phyloP scores from a whole-genome alignment of 2,888 invertebrate genomes.

The Thyatira batis region DNA sequence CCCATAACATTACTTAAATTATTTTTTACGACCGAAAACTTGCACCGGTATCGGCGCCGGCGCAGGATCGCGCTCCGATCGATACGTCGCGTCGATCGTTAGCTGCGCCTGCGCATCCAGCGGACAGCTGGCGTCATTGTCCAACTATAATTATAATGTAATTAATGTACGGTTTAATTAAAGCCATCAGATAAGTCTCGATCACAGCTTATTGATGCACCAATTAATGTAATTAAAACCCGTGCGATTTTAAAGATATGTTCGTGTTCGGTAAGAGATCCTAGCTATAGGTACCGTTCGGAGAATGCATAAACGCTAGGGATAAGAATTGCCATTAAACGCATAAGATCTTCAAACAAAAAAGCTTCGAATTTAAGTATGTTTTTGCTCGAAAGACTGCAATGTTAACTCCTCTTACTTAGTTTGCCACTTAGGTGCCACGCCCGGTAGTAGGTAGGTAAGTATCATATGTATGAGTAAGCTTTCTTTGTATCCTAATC shows the following conservation, averaged over 20 bases:
- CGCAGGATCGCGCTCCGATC: slow-evolving; percentile 1
- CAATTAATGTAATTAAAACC: slow-evolving; percentile 69
- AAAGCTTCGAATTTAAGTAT: neutral
- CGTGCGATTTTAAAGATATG: slow-evolving; percentile 23
- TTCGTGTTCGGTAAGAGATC: neutral
- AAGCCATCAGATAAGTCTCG: slow-evolving; percentile 65
- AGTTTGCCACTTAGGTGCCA: no score
- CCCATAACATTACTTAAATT: neutral
- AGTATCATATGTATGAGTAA: no score
- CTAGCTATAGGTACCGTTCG: neutral
- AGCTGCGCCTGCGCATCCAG: slow-evolving; percentile 64
- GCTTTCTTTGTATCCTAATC: no score
- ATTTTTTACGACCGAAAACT: neutral
- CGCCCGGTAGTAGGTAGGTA: no score
- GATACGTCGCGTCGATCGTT: slow-evolving; percentile 48
- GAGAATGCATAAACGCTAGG: neutral
- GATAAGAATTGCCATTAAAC: no score
- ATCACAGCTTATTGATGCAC: slow-evolving; percentile 62
- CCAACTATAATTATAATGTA: slow-evolving; percentile 73
- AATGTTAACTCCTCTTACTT: no score
- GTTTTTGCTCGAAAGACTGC: no score
- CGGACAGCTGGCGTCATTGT: slow-evolving; percentile 73
- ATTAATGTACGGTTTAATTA: slow-evolving; percentile 75
- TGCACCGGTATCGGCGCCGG: neutral
- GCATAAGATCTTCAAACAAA: no score